Base-by-base conservation (phyloP, 2,888 invertebrate species). In the Mechanitis mazaeus region DNA sequence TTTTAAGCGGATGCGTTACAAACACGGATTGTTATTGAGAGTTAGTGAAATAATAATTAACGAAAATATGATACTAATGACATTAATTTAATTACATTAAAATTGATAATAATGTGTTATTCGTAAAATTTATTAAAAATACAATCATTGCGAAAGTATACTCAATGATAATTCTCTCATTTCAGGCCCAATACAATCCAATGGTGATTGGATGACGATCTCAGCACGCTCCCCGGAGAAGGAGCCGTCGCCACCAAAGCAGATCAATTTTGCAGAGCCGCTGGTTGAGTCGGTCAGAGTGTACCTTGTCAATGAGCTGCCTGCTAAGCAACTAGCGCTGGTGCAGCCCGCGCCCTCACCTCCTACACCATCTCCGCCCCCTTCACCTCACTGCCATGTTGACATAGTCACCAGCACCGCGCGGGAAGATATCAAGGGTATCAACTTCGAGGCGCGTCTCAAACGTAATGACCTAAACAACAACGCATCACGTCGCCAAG, bases 141-240 rank as follows among this genome's bases (percentile, higher is more conserved):
- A 1, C 20, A 20, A 20, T 20, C 20, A 20, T 20, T 20, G 20
- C 20, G 6, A 35, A 35, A 35, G 35, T 35, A 6, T 42, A 42
- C 6, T 42, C 9, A 42, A 3, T 9, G 11, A 42, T 11, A 42
- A 70, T 71, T 64, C 74, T 64, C 73, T 63, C 56, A 71, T 91
- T 91, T 60, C 90, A 91, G 90, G 90, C 68, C 78, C 84, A 68
- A 79, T 85, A 76, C 87, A 84, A 71, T 76, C 85, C 66, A 80
- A 85, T 83, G 85, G 88, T 84, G 90, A 90, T 82, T 91, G 91
- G 90, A 91, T 90, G 90, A 90, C 90, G 77, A 85, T 91, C 78
- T 86, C 90, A 60, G 78, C 83, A 61, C 86, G 85, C 72, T 84
- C 85, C 64, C 84, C 85, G 68, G 85, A 84, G 65, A 81, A 85